Evolutionary conservation across 2,113 vertebrate species (phyloP).

Genomic region (Callipepla squamata): DNA sequence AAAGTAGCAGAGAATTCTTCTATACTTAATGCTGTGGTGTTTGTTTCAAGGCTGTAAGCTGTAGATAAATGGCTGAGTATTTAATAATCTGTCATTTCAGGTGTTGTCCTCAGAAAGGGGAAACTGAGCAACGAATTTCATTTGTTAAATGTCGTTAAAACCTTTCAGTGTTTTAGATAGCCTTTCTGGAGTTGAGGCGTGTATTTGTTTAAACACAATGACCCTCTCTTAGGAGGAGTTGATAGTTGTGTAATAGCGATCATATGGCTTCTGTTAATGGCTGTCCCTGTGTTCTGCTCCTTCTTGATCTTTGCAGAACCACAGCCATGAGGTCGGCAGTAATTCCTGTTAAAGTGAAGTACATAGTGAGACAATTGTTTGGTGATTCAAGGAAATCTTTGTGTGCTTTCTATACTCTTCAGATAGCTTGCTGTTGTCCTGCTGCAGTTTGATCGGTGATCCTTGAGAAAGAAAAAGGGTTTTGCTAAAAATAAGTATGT

Average conservation of each 20-base stretch:
- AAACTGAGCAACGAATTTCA: neutral
- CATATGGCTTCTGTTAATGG: neutral
- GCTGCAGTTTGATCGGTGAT: neutral
- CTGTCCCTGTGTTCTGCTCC: neutral
- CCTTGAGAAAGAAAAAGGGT: too few relatives aligned
- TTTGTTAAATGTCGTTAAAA: neutral
- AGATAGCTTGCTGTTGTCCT: neutral
- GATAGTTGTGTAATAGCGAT: neutral
- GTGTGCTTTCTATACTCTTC: neutral
- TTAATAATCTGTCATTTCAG: neutral
- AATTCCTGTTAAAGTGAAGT: neutral
- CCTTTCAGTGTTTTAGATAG: neutral
- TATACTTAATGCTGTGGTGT: neutral
- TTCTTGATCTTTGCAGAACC: neutral
- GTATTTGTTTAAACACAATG: constrained; percentile 12
- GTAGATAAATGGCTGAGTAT: neutral
- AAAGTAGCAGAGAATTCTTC: neutral
- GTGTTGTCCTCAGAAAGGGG: neutral
- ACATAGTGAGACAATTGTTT: neutral
- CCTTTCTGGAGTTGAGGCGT: neutral
- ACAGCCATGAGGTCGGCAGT: neutral
- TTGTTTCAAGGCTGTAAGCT: neutral
- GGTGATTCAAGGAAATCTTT: neutral
- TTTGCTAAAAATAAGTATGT: fast-evolving
- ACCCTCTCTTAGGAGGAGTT: neutral